Conservation (phyloP, 2,113 vertebrate genomes). For the Penelope pileata region DNA sequence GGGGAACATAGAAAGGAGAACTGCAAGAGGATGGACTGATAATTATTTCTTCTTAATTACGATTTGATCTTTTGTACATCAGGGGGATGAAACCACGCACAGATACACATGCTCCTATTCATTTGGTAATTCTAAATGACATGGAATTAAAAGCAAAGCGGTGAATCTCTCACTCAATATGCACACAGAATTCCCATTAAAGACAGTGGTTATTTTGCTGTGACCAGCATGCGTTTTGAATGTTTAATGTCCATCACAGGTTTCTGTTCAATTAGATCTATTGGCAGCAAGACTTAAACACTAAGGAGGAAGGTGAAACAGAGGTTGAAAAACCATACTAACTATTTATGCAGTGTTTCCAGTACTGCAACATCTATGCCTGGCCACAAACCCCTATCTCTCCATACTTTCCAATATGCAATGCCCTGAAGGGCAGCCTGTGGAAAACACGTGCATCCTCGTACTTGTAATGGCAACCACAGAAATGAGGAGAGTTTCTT, state of each 20-base stretch:
- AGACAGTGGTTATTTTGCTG: constrained; percentile 32
- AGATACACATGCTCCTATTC: neutral
- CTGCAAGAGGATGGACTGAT: neutral
- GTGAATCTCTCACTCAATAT: constrained; percentile 27
- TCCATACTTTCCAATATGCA: neutral
- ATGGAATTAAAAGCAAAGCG: constrained; percentile 44
- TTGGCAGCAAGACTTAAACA: neutral
- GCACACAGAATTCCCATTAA: constrained; percentile 12
- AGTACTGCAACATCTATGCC: neutral
- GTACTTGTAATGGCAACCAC: neutral
- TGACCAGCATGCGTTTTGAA: constrained; percentile 9
- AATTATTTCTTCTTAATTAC: constrained; percentile 51
- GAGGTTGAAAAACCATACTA: constrained; percentile 11
- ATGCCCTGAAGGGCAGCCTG: neutral
- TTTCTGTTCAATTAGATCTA: constrained; percentile 44
- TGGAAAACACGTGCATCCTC: neutral
- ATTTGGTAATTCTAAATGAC: constrained; percentile 49
- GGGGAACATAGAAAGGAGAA: neutral
- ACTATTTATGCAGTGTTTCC: neutral
- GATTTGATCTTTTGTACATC: constrained; percentile 29
- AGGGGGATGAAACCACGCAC: constrained; percentile 29
- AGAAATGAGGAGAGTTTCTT: neutral
- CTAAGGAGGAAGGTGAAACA: neutral
- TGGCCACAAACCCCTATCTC: neutral
- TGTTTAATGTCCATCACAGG: constrained; percentile 30